phyloP scores from a whole-genome alignment of 2,797 vertebrate species.

The Semotilus atromaculatus region DNA sequence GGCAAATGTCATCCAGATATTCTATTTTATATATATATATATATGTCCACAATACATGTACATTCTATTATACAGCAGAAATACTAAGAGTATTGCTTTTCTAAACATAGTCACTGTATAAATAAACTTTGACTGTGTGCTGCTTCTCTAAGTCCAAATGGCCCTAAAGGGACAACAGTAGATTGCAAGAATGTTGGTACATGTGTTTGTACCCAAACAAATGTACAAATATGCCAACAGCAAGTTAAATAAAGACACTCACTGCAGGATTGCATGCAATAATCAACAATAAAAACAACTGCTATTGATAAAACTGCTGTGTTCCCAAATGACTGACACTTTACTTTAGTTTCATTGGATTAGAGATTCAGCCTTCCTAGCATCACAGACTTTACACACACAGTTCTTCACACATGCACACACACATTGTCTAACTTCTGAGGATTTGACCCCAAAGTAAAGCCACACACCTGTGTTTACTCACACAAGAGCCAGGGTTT shows the following conservation, averaged over 20 bases:
- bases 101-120: not conserved
- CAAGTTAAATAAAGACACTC: constrained; percentile 25
- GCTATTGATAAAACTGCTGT: not conserved
- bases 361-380: constrained; percentile 4
- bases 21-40: not conserved
- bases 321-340: constrained; percentile 11
- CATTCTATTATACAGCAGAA: not conserved
- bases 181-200: constrained; percentile 9
- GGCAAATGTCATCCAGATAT: not conserved
- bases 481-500: not conserved
- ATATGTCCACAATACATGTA: too few species aligned
- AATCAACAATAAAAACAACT: not conserved
- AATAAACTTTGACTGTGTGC: not conserved
- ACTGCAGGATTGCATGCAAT: not conserved
- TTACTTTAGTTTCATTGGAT: constrained; percentile 9
- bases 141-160: not conserved
- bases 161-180: not conserved
- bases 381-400: not conserved
- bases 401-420: not conserved
- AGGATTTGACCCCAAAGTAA: not conserved
- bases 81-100: not conserved
- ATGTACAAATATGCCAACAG: not conserved
- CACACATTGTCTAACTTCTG: not conserved
- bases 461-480: not conserved
- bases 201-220: constrained; percentile 4